Evolutionary conservation across 2,113 vertebrate species (phyloP).

Genomic region (Etheostoma cragini): DNA sequence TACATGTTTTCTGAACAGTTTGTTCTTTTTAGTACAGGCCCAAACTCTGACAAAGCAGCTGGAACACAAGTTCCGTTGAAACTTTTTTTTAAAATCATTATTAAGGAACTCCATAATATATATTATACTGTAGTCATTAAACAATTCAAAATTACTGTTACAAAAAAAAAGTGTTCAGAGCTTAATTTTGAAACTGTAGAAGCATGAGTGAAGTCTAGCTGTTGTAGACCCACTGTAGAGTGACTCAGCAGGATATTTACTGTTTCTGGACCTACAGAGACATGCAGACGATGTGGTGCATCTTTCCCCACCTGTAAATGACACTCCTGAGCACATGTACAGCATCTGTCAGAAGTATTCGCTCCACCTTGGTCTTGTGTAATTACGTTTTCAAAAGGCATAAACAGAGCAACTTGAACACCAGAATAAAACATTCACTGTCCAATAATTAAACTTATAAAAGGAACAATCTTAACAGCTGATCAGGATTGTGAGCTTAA

Average conservation of each 20-base stretch:
- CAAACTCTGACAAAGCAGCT: neutral
- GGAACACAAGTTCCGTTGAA: neutral
- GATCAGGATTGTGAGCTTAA: neutral
- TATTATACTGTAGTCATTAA: neutral
- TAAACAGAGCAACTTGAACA: neutral
- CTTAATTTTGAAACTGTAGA: constrained; percentile 12
- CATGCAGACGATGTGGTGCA: neutral
- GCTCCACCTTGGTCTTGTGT: neutral
- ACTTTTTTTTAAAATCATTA: neutral
- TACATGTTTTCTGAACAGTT: constrained; percentile 53
- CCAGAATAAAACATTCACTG: neutral
- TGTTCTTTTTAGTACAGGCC: constrained; percentile 27
- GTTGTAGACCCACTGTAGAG: neutral
- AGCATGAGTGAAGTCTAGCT: neutral
- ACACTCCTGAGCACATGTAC: neutral
- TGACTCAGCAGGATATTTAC: neutral
- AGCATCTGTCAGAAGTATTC: neutral
- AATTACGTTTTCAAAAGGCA: neutral
- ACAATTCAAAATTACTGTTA: neutral
- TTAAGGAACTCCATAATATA: neutral
- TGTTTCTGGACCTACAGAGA: neutral
- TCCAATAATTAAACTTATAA: neutral
- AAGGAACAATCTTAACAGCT: neutral
- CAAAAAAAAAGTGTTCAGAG: neutral
- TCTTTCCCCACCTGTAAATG: neutral